Evolutionary conservation across 2,113 vertebrate genomes (phyloP).

Genomic region (Gnathonemus echidnorhynchus): DNA sequence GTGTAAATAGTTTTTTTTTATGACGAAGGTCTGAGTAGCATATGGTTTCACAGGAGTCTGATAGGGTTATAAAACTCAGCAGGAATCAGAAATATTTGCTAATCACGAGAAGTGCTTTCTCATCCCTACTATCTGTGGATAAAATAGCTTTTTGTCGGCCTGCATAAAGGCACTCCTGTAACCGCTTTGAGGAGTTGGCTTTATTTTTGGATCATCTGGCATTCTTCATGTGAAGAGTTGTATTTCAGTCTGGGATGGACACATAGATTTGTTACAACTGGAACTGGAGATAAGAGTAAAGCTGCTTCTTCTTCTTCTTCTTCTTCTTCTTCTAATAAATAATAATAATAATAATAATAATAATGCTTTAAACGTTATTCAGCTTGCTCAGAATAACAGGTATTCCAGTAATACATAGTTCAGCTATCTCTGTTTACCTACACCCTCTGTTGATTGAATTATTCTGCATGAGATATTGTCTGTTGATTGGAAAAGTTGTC

Average conservation of each 20-base stretch:
- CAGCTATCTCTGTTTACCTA: neutral
- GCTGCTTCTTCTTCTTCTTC: neutral
- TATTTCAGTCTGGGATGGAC: neutral
- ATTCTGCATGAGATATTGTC: neutral
- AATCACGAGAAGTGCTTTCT: neutral
- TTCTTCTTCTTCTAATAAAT: neutral
- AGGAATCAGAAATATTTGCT: neutral
- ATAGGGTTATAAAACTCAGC: neutral
- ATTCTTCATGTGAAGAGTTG: neutral
- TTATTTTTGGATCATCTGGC: neutral
- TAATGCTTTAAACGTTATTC: neutral
- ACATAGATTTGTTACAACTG: neutral
- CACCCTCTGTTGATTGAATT: neutral
- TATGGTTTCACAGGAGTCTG: neutral
- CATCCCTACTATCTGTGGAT: neutral
- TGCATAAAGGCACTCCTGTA: neutral
- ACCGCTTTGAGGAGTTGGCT: neutral
- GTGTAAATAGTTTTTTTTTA: neutral
- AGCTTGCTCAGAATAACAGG: neutral
- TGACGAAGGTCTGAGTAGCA: neutral
- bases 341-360: neutral
- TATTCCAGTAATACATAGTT: neutral
- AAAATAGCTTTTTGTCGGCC: neutral
- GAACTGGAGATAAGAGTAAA: neutral
- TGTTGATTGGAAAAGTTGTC: neutral